Base-by-base conservation (phyloP, 2,797 vertebrate genomes). In the Nyctibius grandis region DNA sequence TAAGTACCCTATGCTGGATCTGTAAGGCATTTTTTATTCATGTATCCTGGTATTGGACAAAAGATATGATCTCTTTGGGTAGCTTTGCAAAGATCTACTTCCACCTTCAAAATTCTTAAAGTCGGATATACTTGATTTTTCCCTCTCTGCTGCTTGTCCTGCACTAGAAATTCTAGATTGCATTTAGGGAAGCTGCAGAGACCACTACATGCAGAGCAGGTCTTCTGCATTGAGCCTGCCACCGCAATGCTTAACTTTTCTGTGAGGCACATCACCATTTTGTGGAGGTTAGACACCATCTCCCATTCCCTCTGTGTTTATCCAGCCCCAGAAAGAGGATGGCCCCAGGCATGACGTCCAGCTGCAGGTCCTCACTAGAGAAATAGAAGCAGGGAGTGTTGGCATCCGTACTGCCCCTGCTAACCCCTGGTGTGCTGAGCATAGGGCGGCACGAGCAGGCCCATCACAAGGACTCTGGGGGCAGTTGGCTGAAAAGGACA, bases 391-490 rank as follows among this genome's bases (percentile, higher is more conserved):
- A 0, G 0, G 9, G 33, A 18, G 5, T 12, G n/a, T 6, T 61
- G 38, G 38, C 26, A 8, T 6, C 5, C 4, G 5, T 13, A 21
- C 60, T n/a, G 38, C 1, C 14, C n/a, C 19, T 0, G 0, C 23
- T 50, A 36, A 10, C 4, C 5, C 14, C 36, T 48, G 9, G 17
- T n/a, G 56, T 33, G 9, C 60, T 56, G 36, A 36, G 19, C 47
- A 40, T 1, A 34, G 33, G 13, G 38, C 22, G 54, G 18, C 1
- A 1, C 29, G 20, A 78, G 16, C 0, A 0, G 19, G 7, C 6
- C 26, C 29, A 28, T 47, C 44, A 29, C 23, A 33, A 26, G 65
- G 47, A 23, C 75, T 64, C 11, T 13, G 44, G 50, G 11, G 12
- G 9, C 10, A 53, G 33, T 1, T 29, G 40, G 36, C 40, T 67